Base-by-base conservation (phyloP, 1,140 invertebrate genomes). In the Acromyrmex charruanus region DNA sequence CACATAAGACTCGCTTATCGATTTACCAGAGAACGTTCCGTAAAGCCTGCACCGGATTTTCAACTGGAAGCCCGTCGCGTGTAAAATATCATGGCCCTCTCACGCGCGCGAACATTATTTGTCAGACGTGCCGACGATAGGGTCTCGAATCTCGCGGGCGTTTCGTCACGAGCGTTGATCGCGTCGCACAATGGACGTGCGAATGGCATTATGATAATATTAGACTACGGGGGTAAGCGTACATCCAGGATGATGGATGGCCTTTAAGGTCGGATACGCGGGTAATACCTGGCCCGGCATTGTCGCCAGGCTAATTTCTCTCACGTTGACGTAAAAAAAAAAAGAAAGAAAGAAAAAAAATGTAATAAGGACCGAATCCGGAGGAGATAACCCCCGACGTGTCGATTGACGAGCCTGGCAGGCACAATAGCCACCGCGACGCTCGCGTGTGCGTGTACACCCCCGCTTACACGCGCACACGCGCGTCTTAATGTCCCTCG, bases 131-230 rank as follows among this genome's bases (percentile, higher is more conserved):
- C 53, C 87, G 74, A 79, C 88, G 74, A 59, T 44, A 35, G 51
- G 72, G 68, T 44, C 65, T 58, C 77, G 51, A 59, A 53, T 39
- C 12, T 72, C 80, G 59, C 86, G 84, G 65, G 59, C 51, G 69
- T 69, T 82, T 61, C 55, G 75, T 77, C 75, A 72, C 61, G 77
- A 58, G 81, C 89, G 72, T 85, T 89, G 90, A 91, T 87, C 88
- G 88, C 77, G 72, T 80, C 84, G 66, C 69, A 88, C 87, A 90
- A 91, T 90, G 65, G 75, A 86, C 88, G 72, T 25, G 71, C 59
- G 86, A 65, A 87, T 87, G 89, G 89, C 88, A 88, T 90, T 92
- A 91, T 91, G 87, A 91, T 91, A 92, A 92, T 91, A 92, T 92
- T 92, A 92, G 87, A 92, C 63, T 55, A 69, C 28, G 63, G 28